phyloP scores from a whole-genome alignment of 2,888 invertebrate genomes.

The Keiferia lycopersicella region DNA sequence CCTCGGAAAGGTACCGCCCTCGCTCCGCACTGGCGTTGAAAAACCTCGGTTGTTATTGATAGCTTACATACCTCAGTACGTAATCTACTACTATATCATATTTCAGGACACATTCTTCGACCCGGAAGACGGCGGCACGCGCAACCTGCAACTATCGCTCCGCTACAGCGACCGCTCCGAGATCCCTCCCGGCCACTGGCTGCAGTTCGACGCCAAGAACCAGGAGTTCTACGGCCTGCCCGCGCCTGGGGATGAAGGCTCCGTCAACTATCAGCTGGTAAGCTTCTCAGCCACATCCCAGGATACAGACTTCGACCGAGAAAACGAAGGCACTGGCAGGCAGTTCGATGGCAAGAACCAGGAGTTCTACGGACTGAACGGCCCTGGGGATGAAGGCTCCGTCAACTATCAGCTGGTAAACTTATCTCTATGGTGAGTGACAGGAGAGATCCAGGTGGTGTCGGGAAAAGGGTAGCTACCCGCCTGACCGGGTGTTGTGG shows the following conservation, averaged over 20 bases:
- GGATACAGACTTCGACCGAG: slow-evolving; percentile 95
- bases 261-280: slow-evolving; percentile 89
- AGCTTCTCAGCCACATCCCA: slow-evolving; percentile 62
- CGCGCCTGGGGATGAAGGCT: slow-evolving; percentile 85
- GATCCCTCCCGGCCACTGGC: slow-evolving; percentile 87
- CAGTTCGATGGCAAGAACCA: slow-evolving; percentile 94
- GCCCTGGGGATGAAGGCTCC: slow-evolving; percentile 85
- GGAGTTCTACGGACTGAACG: slow-evolving; percentile 93
- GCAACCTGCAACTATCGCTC: slow-evolving; percentile 86
- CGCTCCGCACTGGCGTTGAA: too few species aligned
- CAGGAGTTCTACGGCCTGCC: slow-evolving; percentile 95
- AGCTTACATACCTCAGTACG: too few species aligned
- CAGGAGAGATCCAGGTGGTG: too few species aligned
- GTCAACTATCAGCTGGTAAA: slow-evolving; percentile 88
- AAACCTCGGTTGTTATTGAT: too few species aligned
- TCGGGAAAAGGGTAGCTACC: too few species aligned
- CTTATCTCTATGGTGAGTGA: too few species aligned
- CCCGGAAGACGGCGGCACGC: slow-evolving; percentile 90
- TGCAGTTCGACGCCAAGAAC: slow-evolving; percentile 93
- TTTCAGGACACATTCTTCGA: slow-evolving; percentile 93
- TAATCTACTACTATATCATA: too few species aligned
- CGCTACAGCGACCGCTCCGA: slow-evolving; percentile 86
- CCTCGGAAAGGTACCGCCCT: too few species aligned
- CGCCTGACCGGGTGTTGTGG: too few species aligned
- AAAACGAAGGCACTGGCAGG: slow-evolving; percentile 88